Percentiles rank a stretch among this genome's conserved stretches.
Evolutionary conservation across 2,888 invertebrate species (phyloP).

Genomic region (Caenorhabditis sp.): DNA sequence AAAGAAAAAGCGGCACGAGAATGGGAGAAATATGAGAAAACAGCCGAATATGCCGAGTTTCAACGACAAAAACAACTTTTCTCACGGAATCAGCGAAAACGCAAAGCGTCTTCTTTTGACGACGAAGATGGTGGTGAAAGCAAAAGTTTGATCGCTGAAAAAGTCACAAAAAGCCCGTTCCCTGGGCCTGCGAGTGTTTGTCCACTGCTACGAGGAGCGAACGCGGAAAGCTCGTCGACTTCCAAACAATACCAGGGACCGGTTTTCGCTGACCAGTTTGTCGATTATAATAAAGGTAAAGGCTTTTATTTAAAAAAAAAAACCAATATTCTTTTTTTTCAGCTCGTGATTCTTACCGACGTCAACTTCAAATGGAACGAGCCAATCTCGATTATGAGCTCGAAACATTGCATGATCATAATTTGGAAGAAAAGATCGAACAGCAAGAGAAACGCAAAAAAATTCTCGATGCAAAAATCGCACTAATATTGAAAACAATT

Average conservation of each 20-base stretch:
- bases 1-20: neutral
- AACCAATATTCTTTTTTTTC: too few species aligned
- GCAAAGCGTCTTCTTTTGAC: neutral
- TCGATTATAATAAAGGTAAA: conserved; percentile 28
- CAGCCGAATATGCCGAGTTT: neutral
- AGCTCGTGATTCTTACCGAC: conserved; percentile 29
- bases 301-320: too few species aligned
- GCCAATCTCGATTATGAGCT: conserved; percentile 30
- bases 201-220: conserved; percentile 7
- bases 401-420: conserved; percentile 22
- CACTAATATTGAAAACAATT: conserved; percentile 18
- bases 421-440: conserved; percentile 14
- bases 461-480: conserved; percentile 19
- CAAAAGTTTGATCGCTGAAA: too few species aligned
- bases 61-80: neutral
- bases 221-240: neutral
- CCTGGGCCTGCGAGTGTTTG: conserved; percentile 16
- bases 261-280: conserved; percentile 28
- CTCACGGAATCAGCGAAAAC: neutral
- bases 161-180: too few species aligned
- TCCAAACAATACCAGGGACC: conserved; percentile 5
- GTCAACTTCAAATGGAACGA: conserved; percentile 29
- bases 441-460: conserved; percentile 14
- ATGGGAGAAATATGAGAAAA: neutral
- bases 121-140: conserved; percentile 17